A percentile compares a stretch with the other conserved stretches of the same genome.
Evolutionary conservation across 1,140 invertebrate species (phyloP).

Genomic region (Panagrolaimus sp.): DNA sequence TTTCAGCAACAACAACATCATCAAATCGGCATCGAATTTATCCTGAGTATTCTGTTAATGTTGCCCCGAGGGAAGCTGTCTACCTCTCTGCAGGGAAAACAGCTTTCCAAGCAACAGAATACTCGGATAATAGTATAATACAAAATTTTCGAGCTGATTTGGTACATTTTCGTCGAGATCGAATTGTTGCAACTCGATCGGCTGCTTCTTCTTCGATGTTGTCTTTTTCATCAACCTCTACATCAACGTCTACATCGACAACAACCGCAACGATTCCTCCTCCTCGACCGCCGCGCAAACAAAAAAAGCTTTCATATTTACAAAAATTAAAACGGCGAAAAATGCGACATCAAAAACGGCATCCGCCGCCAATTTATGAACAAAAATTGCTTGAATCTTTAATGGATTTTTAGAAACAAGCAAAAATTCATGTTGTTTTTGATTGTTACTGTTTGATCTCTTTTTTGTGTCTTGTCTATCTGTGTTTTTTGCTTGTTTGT

Average conservation of each 20-base stretch:
- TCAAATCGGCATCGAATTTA: background rate
- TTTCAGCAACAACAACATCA: background rate
- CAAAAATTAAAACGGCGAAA: background rate
- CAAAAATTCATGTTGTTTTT: too few species aligned
- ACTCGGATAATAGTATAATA: slow-evolving; percentile 9
- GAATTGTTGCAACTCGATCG: too few species aligned
- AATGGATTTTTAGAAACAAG: too few species aligned
- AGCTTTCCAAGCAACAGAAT: slow-evolving; percentile 8
- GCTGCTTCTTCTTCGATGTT: too few species aligned
- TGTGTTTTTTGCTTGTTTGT: too few species aligned
- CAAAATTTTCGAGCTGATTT: background rate
- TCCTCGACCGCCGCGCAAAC: background rate
- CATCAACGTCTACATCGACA: background rate
- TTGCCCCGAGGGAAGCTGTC: background rate
- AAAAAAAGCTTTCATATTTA: slow-evolving; percentile 11
- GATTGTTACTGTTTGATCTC: too few species aligned
- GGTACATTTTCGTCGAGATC: background rate
- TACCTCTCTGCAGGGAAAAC: background rate
- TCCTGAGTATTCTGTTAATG: slow-evolving; percentile 1
- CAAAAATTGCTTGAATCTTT: too few species aligned
- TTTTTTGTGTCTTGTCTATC: too few species aligned
- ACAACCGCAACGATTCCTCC: background rate
- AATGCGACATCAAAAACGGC: background rate
- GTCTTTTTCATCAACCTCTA: too few species aligned
- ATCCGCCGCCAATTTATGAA: too few species aligned